These are phyloP conservation scores for Nothocercus nigrocapillus DNA, from an alignment of 2,113 vertebrate species.

Conservation along the genomic window DNA sequence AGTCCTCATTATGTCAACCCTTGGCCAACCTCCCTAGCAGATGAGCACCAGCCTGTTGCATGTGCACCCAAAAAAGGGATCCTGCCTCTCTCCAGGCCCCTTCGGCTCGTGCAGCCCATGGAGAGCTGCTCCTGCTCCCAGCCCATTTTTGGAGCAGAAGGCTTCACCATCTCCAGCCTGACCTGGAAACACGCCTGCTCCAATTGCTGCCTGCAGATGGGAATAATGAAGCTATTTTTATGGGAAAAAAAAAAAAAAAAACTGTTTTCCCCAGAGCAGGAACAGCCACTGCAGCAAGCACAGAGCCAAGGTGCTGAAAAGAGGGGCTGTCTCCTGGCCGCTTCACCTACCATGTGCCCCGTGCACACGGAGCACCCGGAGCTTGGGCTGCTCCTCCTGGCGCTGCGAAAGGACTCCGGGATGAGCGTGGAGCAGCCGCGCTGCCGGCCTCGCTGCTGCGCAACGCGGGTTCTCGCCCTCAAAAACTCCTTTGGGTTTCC, in stretches of 20 bases:
- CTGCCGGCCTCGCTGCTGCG: neutral
- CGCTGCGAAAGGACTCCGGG: neutral
- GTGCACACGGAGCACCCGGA: neutral
- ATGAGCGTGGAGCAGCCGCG: too few species aligned
- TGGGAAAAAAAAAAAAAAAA: neutral
- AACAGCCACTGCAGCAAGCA: neutral
- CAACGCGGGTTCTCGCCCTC: neutral
- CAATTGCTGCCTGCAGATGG: neutral
- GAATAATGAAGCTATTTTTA: constrained; percentile 60
- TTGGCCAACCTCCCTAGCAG: neutral
- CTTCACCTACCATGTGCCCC: neutral
- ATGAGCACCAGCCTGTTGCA: neutral
- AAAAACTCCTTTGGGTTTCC: neutral
- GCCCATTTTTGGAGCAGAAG: constrained; percentile 36
- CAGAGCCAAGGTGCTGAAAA: neutral
- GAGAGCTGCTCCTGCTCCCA: neutral
- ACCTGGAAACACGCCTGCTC: constrained; percentile 36
- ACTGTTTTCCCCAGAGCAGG: constrained; percentile 11
- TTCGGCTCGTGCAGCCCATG: neutral
- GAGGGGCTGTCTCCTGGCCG: too few species aligned
- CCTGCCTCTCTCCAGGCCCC: neutral
- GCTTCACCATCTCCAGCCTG: constrained; percentile 22
- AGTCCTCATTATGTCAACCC: neutral
- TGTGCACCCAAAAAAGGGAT: constrained; percentile 24
- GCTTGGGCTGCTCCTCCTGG: neutral